A percentile compares a stretch with the other conserved stretches of the same genome.
Conservation (phyloP, 2,888 invertebrate genomes). For the Hirudinaria manillensis region DNA sequence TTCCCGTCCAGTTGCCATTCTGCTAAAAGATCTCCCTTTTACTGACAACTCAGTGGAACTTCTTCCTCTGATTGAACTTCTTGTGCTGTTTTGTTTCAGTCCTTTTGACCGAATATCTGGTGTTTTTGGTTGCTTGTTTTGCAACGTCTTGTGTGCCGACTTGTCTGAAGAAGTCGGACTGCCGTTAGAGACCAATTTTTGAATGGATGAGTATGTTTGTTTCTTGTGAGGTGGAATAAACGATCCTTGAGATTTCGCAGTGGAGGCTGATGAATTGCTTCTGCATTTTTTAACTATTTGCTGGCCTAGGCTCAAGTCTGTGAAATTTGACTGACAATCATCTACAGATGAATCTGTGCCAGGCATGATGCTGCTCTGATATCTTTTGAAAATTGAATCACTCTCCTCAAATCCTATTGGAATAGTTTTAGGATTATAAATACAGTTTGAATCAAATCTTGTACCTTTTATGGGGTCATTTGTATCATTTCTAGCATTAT, state of each 20-base stretch:
- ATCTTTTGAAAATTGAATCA: background rate
- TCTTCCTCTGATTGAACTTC: background rate
- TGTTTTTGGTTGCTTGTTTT: too few species aligned
- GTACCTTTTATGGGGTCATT: background rate
- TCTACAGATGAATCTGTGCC: background rate
- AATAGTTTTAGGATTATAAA: too few species aligned
- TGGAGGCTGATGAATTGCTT: background rate
- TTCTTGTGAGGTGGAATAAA: constrained; percentile 21
- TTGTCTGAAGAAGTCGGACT: background rate
- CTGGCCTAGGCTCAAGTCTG: constrained; percentile 20
- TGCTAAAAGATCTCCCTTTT: background rate
- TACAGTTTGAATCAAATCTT: background rate
- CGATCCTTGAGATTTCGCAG: background rate
- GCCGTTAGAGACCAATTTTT: background rate
- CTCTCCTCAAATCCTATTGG: constrained; percentile 1
- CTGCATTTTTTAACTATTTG: constrained; percentile 23
- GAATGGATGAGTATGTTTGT: background rate
- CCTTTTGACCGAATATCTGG: too few species aligned
- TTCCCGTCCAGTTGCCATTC: background rate
- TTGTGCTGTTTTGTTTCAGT: background rate
- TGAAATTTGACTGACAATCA: constrained; percentile 2
- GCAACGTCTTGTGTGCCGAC: too few species aligned
- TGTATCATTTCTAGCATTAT: background rate
- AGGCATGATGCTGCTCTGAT: background rate
- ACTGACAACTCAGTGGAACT: background rate